Evolutionary conservation across 2,113 vertebrate species (phyloP).

Genomic region (Muntiacus reevesi): DNA sequence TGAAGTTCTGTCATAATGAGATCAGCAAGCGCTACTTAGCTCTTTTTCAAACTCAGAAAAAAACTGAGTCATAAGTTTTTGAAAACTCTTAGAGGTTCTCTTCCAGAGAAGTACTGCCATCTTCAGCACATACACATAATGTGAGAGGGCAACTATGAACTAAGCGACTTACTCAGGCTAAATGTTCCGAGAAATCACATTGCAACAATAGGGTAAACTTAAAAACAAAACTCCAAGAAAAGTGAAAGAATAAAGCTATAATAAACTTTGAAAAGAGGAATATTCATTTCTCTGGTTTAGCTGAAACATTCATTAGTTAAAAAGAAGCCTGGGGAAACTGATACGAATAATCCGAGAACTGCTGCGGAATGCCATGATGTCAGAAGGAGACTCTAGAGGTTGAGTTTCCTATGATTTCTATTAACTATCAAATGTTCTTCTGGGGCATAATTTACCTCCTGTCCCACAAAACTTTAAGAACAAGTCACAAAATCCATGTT

Average conservation of each 20-base stretch:
- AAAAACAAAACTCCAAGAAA: neutral
- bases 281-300: neutral
- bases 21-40: neutral
- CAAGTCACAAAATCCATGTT: constrained; percentile 82
- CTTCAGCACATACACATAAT: neutral
- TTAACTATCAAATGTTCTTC: neutral
- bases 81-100: neutral
- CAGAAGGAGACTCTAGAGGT: neutral
- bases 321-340: neutral
- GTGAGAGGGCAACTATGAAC: neutral
- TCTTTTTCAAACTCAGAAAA: neutral
- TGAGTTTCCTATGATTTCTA: neutral
- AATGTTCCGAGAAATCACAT: neutral
- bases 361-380: neutral
- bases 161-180: neutral
- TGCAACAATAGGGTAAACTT: neutral
- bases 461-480: constrained; percentile 71
- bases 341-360: neutral
- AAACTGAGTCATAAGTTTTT: neutral
- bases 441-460: constrained; percentile 3
- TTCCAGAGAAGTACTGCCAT: neutral
- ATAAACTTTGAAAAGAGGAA: neutral
- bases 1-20: rapidly evolving
- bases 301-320: neutral
- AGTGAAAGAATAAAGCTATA: neutral